Base-by-base conservation (phyloP, 2,113 vertebrate genomes). In the Pterocles orientalis region DNA sequence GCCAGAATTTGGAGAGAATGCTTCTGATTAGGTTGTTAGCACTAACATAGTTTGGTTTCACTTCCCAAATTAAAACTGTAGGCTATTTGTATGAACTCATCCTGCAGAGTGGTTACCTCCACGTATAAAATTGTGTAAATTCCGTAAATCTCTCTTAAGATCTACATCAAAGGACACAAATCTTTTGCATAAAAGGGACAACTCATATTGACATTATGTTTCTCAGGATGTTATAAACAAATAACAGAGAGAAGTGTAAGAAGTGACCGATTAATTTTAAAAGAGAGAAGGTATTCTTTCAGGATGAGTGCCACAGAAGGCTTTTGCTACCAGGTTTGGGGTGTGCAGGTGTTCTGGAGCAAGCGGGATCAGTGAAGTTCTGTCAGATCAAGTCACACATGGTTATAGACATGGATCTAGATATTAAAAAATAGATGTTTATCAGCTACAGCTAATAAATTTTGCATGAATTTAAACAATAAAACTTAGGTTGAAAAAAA, bases 401-500 rank as follows among this genome's bases (percentile, higher is more conserved):
- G 24, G 6, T 66, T 78, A 56, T 2, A 83, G 12, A 77, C 26
- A n/a, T 4, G 3, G 18, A 23, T 53, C 41, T 57, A 34, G 26
- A 70, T n/a, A n/a, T 9, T 9, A 58, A 50, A 82, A 84, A 47
- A 5, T 1, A 60, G 10, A 48, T 53, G 23, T 47, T 86, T 88
- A 21, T 31, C 39, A 58, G 19, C 6, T 47, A 51, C 53, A 90
- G 25, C 17, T 56, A 82, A 3, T 31, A 18, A 54, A 54, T n/a
- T 66, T 78, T 28, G 15, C 19, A 54, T 68, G 2, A 28, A 90
- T 58, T 39, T 53, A 75, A 87, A 71, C 15, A 54, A 17, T 12
- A 66, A 64, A 87, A 81, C 5, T 5, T 36, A 2, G 6, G 14
- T 17, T 5, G 2, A 2, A 0, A 1, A 21, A n/a, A n/a, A 10